Evolutionary conservation across 2,113 vertebrate species (phyloP).

Genomic region (Benitochromis conjunctus): DNA sequence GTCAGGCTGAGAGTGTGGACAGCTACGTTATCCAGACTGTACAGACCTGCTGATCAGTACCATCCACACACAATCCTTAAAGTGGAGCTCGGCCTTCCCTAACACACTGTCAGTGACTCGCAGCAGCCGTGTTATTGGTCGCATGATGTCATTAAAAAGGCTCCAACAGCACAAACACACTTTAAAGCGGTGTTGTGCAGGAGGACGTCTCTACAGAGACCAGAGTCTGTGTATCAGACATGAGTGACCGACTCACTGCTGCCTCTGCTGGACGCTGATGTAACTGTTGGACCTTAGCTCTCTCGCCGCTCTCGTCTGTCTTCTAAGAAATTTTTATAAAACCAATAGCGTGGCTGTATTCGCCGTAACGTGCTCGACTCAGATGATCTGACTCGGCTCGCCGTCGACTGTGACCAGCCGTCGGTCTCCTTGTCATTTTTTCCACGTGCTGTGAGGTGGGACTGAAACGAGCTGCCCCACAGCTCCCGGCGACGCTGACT

Average conservation of each 20-base stretch:
- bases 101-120: background rate
- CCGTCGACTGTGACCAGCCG: background rate
- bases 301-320: background rate
- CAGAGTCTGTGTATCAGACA: background rate
- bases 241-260: background rate
- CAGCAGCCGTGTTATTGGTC: background rate
- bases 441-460: background rate
- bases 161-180: background rate
- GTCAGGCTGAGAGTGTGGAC: background rate
- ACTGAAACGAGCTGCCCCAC: background rate
- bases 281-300: background rate
- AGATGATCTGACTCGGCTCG: background rate
- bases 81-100: background rate
- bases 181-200: background rate
- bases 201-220: background rate
- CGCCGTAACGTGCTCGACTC: background rate
- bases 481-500: background rate
- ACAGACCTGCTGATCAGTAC: background rate
- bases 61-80: background rate
- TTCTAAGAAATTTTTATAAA: background rate
- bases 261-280: background rate
- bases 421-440: no score
- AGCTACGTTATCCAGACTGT: background rate
- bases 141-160: background rate
- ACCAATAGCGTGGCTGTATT: rapidly evolving